Evolutionary conservation across 2,797 vertebrate genomes (phyloP).

Genomic region (Phrynocephalus guinanensis): DNA sequence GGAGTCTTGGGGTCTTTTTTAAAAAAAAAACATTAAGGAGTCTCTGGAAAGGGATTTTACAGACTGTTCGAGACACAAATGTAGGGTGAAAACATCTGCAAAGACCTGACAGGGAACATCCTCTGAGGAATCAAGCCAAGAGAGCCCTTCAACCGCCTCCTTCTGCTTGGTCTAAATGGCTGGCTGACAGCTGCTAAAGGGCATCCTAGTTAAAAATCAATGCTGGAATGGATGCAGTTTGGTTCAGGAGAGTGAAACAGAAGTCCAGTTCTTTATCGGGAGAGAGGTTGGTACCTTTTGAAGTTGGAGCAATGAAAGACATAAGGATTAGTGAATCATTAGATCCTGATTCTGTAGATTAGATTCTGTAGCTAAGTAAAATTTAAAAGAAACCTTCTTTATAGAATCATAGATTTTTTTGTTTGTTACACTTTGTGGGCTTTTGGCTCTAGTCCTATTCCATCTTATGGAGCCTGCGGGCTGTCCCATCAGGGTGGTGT

Average conservation of each 20-base stretch:
- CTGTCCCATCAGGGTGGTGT: too few relatives aligned
- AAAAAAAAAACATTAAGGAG: slow-evolving; percentile 44
- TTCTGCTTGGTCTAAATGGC: slow-evolving; percentile 43
- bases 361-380: too few relatives aligned
- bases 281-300: not conserved
- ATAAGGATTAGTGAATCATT: not conserved
- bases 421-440: too few relatives aligned
- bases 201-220: slow-evolving; percentile 44
- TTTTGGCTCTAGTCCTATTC: too few relatives aligned
- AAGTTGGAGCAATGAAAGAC: not conserved
- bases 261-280: not conserved
- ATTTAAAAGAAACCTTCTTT: too few relatives aligned
- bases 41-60: slow-evolving; percentile 13
- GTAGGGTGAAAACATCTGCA: slow-evolving; percentile 40
- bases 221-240: slow-evolving; percentile 32
- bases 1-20: slow-evolving; percentile 35
- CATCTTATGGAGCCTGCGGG: too few relatives aligned
- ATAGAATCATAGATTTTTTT: too few relatives aligned
- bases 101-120: slow-evolving; percentile 44
- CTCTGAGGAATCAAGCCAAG: slow-evolving; percentile 51
- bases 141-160: slow-evolving; percentile 41
- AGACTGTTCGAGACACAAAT: slow-evolving; percentile 43
- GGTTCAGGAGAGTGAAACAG: slow-evolving; percentile 37
- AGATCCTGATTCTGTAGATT: too few relatives aligned
- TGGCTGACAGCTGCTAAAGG: slow-evolving; percentile 50